phyloP scores from a whole-genome alignment of 92 coral and sea anemone genomes.

The Epizoanthus fatuus region DNA sequence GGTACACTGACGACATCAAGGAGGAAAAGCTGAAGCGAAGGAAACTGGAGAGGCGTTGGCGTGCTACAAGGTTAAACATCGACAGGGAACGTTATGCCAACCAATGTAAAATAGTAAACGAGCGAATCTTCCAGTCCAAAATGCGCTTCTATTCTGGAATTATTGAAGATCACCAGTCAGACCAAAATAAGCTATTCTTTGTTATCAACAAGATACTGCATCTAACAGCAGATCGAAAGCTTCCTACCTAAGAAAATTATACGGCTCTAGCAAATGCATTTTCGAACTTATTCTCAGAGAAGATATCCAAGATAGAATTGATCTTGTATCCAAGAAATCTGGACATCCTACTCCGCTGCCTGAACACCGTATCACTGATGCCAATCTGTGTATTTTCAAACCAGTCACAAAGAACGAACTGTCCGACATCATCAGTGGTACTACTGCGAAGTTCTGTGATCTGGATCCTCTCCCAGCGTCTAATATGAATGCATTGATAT shows the following conservation, averaged over 20 bases:
- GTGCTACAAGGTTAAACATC: slow-evolving; percentile 24
- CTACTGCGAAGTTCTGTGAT: slow-evolving; percentile 49
- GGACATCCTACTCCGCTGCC: slow-evolving; percentile 18
- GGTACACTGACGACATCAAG: slow-evolving; percentile 49
- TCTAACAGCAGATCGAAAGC: not conserved
- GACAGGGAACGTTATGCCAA: slow-evolving; percentile 36
- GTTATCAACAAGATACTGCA: slow-evolving; percentile 30
- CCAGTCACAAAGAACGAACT: slow-evolving; percentile 26
- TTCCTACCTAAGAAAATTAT: not conserved
- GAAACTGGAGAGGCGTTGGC: slow-evolving; percentile 47
- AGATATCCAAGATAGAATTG: slow-evolving; percentile 1
- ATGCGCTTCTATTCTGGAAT: slow-evolving; percentile 4
- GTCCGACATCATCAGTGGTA: slow-evolving; percentile 6
- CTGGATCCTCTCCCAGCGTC: slow-evolving; percentile 60
- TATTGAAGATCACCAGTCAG: slow-evolving; percentile 25
- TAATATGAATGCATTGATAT: slow-evolving; percentile 49
- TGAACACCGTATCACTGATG: not conserved
- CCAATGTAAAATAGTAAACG: slow-evolving; percentile 40
- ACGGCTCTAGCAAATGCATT: slow-evolving; percentile 29
- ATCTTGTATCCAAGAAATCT: slow-evolving; percentile 14
- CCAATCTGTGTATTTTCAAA: slow-evolving; percentile 11
- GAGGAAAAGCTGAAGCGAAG: slow-evolving; percentile 45
- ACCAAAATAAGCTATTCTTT: slow-evolving; percentile 14
- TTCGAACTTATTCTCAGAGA: slow-evolving; percentile 22
- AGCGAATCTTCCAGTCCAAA: slow-evolving; percentile 27